Evolutionary conservation across 2,888 invertebrate genomes (phyloP), one percentile per base, ranked within the genome.

Genomic region (Morpho achilles): DNA sequence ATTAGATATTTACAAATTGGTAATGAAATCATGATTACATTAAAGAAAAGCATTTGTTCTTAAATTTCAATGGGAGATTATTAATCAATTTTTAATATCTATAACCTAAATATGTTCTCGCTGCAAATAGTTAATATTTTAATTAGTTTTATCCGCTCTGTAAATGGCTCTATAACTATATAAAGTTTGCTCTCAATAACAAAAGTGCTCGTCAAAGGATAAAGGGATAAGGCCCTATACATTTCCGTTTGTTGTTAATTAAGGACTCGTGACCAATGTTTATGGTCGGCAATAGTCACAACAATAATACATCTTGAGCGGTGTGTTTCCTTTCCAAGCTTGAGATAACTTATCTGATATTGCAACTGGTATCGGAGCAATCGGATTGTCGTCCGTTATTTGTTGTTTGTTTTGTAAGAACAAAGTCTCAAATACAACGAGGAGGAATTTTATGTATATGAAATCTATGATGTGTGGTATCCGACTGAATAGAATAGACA

Each of bases 241-340:
- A 74, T 74, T 80, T 82, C 77, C 76, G 74, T 72, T 76, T 72
- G 76, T 75, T 77, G 79, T 82, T 83, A 84, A 86, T 87, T 84
- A 85, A 80, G 76, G 76, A 75, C 74, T 75, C 71, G 73, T 73
- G 69, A 70, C 68, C 71, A 75, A 73, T 73, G 67, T 83, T 84
- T 82, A 82, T 77, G 75, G 77, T 71, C 65, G 72, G 77, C 79
- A 82, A 81, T 81, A 79, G 80, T 77, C 76, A 76, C 80, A 82
- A 82, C 76, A 84, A 81, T 82, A 79, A 82, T 84, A 80, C 75
- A 74, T 77, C 72, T 77, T 68, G 72, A 75, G 69, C 69, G 67
- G 72, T 68, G 71, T 69, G 68, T 80, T 84, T 80, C 81, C 81
- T 83, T 79, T 81, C 73, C 70, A 70, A 76, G 77, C 70, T 69